Evolutionary conservation across 2,113 vertebrate species (phyloP), one percentile per base, ranked within the genome.

Genomic region (Bungarus multicinctus): DNA sequence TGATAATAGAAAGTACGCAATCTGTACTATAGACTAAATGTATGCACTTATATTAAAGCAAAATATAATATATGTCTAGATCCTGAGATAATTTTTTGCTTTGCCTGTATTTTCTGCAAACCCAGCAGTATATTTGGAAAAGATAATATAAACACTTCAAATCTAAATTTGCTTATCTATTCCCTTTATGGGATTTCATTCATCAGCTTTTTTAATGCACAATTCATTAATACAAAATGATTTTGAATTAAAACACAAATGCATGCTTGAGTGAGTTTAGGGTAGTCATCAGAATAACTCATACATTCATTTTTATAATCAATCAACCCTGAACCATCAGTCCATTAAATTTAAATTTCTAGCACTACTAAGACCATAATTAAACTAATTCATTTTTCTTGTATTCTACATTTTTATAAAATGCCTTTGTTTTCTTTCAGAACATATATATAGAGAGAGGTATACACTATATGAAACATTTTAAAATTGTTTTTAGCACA

Each of bases 361-460:
- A 97, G 45, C 14, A 69, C 92, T 91, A 96, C 55, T 93, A 96
- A 96, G 93, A 95, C 69, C 96, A 94, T 93, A 97, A 97, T 97
- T 97, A 95, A 97, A 92, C 90, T 96, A 97, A 97, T 97, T 97
- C 94, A 97, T 97, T 96, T 97, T 95, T 95, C 85, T 95, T 93
- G 93, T 87, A 64, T 58, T 89, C 95, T 94, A 91, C 95, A 95
- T 39, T 5, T 27, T 30, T 85, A 87, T 95, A 90, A n/a, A 93
- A 92, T 94, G 94, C 95, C 90, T 95, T 95, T 93, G 47, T 95
- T 95, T 50, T 96, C 93, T 95, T 57, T 2, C 2, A 94, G 57
- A 96, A 94, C 52, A 96, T 96, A 89, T 96, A 53, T 8, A 47
- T 1, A 50, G 47, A 50, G 8, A 50, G 47, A 50, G 89, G 89